phyloP scores from a whole-genome alignment of 2,113 vertebrate species.

The Campylorhamphus procurvoides region DNA sequence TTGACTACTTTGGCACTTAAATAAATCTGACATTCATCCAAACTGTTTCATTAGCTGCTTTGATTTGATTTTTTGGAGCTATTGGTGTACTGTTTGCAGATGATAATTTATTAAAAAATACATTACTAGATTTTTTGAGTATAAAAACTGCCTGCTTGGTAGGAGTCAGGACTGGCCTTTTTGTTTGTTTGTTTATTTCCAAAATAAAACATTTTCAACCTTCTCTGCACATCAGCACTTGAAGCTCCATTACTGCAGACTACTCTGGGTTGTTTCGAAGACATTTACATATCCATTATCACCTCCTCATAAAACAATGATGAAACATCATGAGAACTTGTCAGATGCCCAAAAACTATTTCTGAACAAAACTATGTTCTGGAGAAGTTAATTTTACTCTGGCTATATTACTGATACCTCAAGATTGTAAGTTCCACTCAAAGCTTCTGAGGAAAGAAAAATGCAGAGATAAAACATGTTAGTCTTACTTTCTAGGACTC shows the following conservation, averaged over 20 bases:
- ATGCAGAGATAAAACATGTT: background rate
- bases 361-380: background rate
- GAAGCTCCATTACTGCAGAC: background rate
- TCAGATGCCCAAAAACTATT: background rate
- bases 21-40: background rate
- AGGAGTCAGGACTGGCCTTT: background rate
- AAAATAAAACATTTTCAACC: background rate
- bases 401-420: background rate
- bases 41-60: background rate
- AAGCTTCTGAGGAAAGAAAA: background rate
- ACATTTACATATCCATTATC: accelerated
- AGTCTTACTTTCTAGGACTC: background rate
- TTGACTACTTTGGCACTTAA: background rate
- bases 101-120: background rate
- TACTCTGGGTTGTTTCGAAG: background rate
- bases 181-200: background rate
- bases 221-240: background rate
- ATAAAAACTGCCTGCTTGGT: background rate
- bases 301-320: background rate
- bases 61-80: background rate
- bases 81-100: background rate
- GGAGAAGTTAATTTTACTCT: background rate
- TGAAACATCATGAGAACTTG: background rate
- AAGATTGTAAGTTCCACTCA: background rate
- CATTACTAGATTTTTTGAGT: background rate